These are phyloP conservation scores for Caradrina clavipalpis DNA, from an alignment of 2,888 invertebrate genomes.

Conservation along the genomic window DNA sequence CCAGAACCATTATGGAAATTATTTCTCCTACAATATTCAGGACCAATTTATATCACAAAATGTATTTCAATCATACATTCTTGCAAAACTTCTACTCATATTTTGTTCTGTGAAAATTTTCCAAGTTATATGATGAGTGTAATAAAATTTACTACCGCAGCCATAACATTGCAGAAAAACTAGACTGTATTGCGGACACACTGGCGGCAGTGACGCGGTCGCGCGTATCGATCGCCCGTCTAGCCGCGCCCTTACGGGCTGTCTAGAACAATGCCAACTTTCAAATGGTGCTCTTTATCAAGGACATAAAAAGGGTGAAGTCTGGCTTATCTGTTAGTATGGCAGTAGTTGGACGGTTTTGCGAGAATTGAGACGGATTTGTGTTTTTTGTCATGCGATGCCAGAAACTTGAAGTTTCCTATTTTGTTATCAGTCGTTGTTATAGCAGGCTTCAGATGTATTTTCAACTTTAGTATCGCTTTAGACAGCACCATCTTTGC, in stretches of 20 bases:
- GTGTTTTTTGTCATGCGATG: slow-evolving; percentile 14
- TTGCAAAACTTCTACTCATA: neutral
- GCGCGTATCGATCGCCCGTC: slow-evolving; percentile 60
- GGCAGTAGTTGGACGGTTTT: slow-evolving; percentile 10
- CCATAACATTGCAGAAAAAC: slow-evolving; percentile 36
- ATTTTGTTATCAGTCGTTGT: neutral
- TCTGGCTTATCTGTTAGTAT: slow-evolving; percentile 41
- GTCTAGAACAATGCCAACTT: slow-evolving; percentile 51
- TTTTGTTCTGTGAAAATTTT: slow-evolving; percentile 10
- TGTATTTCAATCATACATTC: slow-evolving; percentile 21
- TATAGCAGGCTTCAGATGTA: neutral
- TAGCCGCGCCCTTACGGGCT: slow-evolving; percentile 62
- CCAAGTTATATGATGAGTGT: slow-evolving; percentile 14
- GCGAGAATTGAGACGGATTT: slow-evolving; percentile 8
- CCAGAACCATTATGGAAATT: slow-evolving; percentile 16
- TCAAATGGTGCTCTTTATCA: slow-evolving; percentile 49
- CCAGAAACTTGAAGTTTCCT: neutral
- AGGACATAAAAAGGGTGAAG: slow-evolving; percentile 47
- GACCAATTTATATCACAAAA: slow-evolving; percentile 30
- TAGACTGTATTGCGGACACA: slow-evolving; percentile 42
- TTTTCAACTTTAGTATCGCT: neutral
- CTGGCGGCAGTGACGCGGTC: slow-evolving; percentile 56
- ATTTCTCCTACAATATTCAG: slow-evolving; percentile 30
- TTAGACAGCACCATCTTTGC: neutral
- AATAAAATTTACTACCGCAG: slow-evolving; percentile 27